Conservation (phyloP, 2,797 vertebrate species). For the Alectoris magna region DNA sequence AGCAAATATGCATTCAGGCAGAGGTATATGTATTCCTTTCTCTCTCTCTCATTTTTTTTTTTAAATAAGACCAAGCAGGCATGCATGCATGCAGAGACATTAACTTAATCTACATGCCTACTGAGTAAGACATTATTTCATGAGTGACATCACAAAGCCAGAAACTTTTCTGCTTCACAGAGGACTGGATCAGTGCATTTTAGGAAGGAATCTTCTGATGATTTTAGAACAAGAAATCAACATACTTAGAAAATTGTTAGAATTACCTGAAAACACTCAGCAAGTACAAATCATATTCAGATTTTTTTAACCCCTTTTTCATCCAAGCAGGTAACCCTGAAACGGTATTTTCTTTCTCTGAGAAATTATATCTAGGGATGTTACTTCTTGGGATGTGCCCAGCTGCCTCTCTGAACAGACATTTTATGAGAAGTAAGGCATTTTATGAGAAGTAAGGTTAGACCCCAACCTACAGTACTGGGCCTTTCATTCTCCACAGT, state of each 20-base stretch:
- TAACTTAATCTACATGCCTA: constrained; percentile 31
- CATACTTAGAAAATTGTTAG: neutral
- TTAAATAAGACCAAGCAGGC: neutral
- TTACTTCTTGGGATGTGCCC: neutral
- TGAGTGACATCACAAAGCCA: neutral
- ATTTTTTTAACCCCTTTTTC: neutral
- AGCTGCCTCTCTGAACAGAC: neutral
- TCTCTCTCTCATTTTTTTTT: neutral
- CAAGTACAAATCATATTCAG: neutral
- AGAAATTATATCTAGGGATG: neutral
- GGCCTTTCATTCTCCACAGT: neutral
- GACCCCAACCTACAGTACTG: neutral
- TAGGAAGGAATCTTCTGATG: neutral
- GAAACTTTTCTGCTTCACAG: constrained; percentile 2
- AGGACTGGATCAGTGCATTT: neutral
- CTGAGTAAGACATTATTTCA: neutral
- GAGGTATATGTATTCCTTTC: neutral
- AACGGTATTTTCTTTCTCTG: neutral
- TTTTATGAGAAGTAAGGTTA: neutral
- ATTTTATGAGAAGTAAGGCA: neutral
- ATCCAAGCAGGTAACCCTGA: neutral
- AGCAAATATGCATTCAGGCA: constrained; percentile 17
- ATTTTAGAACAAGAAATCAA: neutral
- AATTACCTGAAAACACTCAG: neutral
- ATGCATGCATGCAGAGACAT: constrained; percentile 33